Evolutionary conservation across 2,113 vertebrate genomes (phyloP).

Genomic region (Crotalus horridus): DNA sequence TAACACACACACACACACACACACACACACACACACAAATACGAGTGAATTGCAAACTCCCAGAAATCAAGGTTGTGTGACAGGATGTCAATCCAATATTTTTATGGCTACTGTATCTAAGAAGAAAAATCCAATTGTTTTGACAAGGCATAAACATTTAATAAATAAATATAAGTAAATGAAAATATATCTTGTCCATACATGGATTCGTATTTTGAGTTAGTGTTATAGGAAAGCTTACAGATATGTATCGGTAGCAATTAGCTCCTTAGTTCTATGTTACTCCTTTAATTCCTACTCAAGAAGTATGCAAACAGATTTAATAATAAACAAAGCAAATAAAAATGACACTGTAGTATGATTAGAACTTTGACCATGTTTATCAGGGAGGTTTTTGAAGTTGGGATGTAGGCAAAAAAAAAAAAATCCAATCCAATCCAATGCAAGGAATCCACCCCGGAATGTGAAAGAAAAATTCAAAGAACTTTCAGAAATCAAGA

Average conservation of each 20-base stretch:
- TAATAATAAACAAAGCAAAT: not conserved
- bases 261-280: not conserved
- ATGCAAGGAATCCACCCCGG: not conserved
- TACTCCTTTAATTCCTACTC: not conserved
- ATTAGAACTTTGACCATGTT: not conserved
- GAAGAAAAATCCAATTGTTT: not conserved
- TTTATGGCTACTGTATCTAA: not conserved
- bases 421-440: not conserved
- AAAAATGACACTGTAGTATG: not conserved
- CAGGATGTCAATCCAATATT: not conserved
- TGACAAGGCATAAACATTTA: no score
- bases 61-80: not conserved
- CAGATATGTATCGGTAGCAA: not conserved
- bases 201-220: no score
- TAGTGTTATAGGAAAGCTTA: not conserved
- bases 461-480: not conserved
- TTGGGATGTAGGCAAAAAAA: not conserved
- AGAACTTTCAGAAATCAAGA: not conserved
- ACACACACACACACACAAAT: no score
- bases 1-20: no score
- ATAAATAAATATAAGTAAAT: no score
- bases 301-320: not conserved
- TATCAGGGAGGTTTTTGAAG: not conserved
- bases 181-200: no score
- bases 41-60: not conserved